These are phyloP conservation scores for Epirrhoe tristata DNA, from an alignment of 2,888 invertebrate species.

Conservation along the genomic window DNA sequence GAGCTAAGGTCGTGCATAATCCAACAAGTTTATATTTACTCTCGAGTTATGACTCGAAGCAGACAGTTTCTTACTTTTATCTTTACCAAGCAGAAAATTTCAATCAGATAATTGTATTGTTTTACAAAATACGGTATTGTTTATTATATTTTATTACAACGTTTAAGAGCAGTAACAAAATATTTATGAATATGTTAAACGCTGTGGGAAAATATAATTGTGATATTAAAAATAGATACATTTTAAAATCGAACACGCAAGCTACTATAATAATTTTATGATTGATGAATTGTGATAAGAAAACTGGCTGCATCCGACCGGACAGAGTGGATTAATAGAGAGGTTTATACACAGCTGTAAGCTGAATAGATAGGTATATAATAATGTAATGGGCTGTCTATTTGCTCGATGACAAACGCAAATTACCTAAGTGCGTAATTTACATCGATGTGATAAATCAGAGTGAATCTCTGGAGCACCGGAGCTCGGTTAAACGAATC, in stretches of 20 bases:
- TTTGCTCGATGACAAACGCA: slow-evolving; percentile 53
- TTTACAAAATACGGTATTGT: background rate
- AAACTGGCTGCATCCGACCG: too few relatives aligned
- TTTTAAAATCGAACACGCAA: too few relatives aligned
- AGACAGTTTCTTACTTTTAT: slow-evolving; percentile 14
- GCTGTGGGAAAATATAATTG: too few relatives aligned
- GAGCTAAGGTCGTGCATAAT: slow-evolving; percentile 24
- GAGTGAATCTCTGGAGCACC: slow-evolving; percentile 47
- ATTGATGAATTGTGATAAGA: too few relatives aligned
- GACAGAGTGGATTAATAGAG: too few relatives aligned
- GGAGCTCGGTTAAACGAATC: slow-evolving; percentile 55
- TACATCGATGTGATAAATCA: slow-evolving; percentile 58
- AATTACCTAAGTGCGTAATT: slow-evolving; percentile 55
- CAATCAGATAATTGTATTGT: slow-evolving; percentile 3
- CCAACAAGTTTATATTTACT: slow-evolving; percentile 18
- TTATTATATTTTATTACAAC: background rate
- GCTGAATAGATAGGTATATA: slow-evolving; percentile 6
- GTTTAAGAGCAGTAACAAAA: background rate
- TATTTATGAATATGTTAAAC: background rate
- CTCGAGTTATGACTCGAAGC: slow-evolving; percentile 17
- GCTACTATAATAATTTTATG: too few relatives aligned
- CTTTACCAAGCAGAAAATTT: slow-evolving; percentile 6
- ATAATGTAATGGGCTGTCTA: slow-evolving; percentile 38
- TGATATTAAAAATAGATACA: too few relatives aligned
- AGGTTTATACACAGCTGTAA: too few relatives aligned